Percentiles rank a stretch among this genome's conserved stretches.
Conservation (phyloP, 1,140 invertebrate species). For the Drosophila quadrilineata region DNA sequence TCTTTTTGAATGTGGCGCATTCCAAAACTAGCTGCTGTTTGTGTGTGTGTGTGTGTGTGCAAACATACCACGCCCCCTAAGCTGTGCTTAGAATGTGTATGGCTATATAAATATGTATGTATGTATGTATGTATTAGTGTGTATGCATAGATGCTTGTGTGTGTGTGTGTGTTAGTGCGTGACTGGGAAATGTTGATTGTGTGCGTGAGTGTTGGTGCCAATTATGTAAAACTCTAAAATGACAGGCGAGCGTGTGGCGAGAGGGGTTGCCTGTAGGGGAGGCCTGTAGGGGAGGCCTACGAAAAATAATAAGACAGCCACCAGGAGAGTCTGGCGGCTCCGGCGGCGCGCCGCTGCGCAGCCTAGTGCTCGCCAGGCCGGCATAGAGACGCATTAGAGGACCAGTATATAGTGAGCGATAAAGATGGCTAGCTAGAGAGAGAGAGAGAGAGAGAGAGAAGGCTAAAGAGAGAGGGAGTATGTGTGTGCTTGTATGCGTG, state of each 20-base stretch:
- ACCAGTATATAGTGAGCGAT: background rate
- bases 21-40: slow-evolving; percentile 17
- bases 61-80: slow-evolving; percentile 57
- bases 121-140: background rate
- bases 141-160: slow-evolving; percentile 1
- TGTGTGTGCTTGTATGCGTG: too few relatives aligned
- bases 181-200: slow-evolving; percentile 6
- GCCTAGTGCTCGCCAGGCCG: background rate
- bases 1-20: slow-evolving; percentile 70
- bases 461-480: background rate
- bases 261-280: too few relatives aligned
- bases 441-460: background rate
- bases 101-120: background rate
- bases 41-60: slow-evolving; percentile 4
- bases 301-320: slow-evolving; percentile 47
- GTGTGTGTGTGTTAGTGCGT: background rate
- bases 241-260: slow-evolving; percentile 60
- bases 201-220: slow-evolving; percentile 38
- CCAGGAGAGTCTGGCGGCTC: background rate
- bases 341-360: background rate
- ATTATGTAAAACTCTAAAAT: slow-evolving; percentile 78
- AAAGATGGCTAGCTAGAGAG: background rate
- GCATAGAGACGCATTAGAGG: slow-evolving; percentile 16
- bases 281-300: slow-evolving; percentile 42
- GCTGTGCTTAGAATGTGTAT: slow-evolving; percentile 32